Conservation (phyloP, 2,797 vertebrate genomes). For the Sorex maritimensis region DNA sequence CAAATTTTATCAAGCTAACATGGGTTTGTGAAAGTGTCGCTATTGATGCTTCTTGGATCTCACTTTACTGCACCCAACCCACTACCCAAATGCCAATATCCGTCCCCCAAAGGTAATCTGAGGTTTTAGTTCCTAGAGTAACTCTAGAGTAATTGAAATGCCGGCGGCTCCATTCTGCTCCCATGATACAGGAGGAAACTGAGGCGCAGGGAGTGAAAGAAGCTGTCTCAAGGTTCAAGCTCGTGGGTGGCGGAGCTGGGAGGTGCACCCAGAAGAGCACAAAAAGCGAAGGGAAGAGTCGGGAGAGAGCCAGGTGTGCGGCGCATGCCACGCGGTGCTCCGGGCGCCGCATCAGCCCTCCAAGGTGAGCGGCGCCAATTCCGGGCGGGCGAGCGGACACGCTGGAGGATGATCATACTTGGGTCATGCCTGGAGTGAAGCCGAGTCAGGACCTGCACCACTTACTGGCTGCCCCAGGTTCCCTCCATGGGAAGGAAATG, state of each 20-base stretch:
- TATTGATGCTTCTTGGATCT: no score
- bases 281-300: background rate
- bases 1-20: no score
- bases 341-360: no score
- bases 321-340: no score
- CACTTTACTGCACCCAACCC: no score
- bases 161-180: background rate
- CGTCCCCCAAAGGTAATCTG: no score
- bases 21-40: no score
- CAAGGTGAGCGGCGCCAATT: no score
- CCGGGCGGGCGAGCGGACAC: background rate
- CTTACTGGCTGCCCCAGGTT: background rate
- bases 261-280: background rate
- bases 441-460: conserved; percentile 26
- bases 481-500: conserved; percentile 20
- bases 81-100: no score
- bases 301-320: background rate
- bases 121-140: background rate
- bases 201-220: background rate
- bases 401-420: background rate
- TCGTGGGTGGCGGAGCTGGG: background rate
- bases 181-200: no score
- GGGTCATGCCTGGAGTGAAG: conserved; percentile 41
- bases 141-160: no score
- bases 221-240: background rate